Conservation (phyloP, 1,140 invertebrate species). For the Lineus longissimus region DNA sequence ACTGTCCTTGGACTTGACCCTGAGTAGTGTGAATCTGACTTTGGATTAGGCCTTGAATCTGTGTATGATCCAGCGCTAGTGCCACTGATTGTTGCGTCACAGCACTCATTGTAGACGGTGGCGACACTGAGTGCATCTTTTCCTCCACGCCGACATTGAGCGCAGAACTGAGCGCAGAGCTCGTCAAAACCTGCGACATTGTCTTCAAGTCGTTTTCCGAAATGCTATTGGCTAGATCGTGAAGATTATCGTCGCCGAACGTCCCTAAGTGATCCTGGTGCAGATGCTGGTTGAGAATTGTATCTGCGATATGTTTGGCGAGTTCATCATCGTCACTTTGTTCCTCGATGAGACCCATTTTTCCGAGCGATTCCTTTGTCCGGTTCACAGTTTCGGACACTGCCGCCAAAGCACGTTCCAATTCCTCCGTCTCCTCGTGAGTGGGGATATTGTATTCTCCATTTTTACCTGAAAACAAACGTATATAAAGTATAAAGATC, state of each 20-base stretch:
- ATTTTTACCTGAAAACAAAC: slow-evolving; percentile 34
- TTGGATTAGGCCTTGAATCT: not conserved
- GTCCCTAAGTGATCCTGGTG: slow-evolving; percentile 11
- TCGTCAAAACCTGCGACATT: slow-evolving; percentile 34
- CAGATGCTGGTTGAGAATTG: slow-evolving; percentile 20
- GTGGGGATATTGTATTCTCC: slow-evolving; percentile 64
- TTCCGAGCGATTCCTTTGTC: slow-evolving; percentile 61
- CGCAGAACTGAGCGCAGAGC: not conserved
- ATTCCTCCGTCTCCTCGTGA: slow-evolving; percentile 76
- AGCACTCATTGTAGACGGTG: not conserved
- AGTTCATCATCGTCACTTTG: slow-evolving; percentile 26
- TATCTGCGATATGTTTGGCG: slow-evolving; percentile 28
- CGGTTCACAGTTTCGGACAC: slow-evolving; percentile 54
- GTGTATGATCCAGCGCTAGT: not conserved
- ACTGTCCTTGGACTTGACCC: not conserved
- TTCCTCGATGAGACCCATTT: slow-evolving; percentile 52
- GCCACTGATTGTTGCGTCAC: not conserved
- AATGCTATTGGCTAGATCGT: slow-evolving; percentile 38
- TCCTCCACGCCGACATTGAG: not conserved
- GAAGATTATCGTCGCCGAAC: slow-evolving; percentile 25
- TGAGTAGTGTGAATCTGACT: not conserved
- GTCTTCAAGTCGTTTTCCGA: slow-evolving; percentile 41
- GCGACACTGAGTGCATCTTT: not conserved
- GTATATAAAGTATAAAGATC: slow-evolving; percentile 12
- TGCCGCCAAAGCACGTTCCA: slow-evolving; percentile 76